phyloP scores from a whole-genome alignment of 2,888 invertebrate genomes.

The Xestia c-nigrum region DNA sequence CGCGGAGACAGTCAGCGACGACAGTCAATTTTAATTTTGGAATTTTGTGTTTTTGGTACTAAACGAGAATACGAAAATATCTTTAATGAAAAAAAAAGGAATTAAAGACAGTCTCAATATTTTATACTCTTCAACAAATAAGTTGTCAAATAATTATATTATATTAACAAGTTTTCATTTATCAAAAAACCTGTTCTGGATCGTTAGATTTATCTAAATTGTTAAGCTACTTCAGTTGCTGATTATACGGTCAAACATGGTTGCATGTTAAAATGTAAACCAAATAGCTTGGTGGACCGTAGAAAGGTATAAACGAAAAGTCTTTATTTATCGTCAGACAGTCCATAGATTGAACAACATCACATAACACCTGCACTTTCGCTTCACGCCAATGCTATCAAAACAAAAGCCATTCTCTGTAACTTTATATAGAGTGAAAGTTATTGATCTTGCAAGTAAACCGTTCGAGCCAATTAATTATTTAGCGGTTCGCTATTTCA shows the following conservation, averaged over 20 bases:
- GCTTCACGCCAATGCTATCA: constrained; percentile 10
- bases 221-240: no score
- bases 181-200: no score
- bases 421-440: constrained; percentile 44
- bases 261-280: no score
- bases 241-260: no score
- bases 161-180: no score
- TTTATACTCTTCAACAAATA: background rate
- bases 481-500: background rate
- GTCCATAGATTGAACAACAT: constrained; percentile 18
- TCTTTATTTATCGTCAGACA: constrained; percentile 11
- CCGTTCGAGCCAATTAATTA: constrained; percentile 21
- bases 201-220: no score
- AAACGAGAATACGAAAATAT: background rate
- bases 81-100: background rate
- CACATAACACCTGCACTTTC: constrained; percentile 40
- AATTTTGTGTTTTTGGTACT: background rate
- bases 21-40: background rate
- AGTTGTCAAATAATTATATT: no score
- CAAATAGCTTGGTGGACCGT: background rate
- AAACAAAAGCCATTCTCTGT: constrained; percentile 31
- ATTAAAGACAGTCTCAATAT: background rate
- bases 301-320: background rate
- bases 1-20: background rate
- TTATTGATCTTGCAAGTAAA: constrained; percentile 23